Base-by-base conservation (phyloP, 2,113 vertebrate species). In the Aegotheles bennettii region DNA sequence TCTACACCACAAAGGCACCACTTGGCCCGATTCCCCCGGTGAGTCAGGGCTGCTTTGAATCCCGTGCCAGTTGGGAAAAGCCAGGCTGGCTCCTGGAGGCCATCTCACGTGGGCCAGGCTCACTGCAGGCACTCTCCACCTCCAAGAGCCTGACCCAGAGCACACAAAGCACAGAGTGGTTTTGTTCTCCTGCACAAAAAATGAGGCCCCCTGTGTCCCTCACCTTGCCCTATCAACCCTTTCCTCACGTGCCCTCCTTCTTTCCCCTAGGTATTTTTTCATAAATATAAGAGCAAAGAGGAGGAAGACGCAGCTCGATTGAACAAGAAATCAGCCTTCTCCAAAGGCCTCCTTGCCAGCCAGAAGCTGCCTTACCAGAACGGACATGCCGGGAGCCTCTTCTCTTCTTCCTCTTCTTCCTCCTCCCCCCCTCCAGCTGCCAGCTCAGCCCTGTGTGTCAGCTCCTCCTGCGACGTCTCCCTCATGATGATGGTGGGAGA, bases 231-330 rank as follows among this genome's bases (percentile, higher is more conserved):
- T 19, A 1, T 61, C 15, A 3, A 2, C 40, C 43, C 68, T 15
- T 53, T 40, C 67, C 79, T 92, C 75, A 82, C 7, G 0, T 29
- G 2, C 38, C 31, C 19, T 56, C 48, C 31, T 60, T 69, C 59
- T 56, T 23, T 8, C 67, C 82, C 54, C 4, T 73, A 99, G 99
- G 98, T 98, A 5, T 99, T 98, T 77, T 90, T 99, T 86, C 97
- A 98, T 65, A 98, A 96, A 56, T 98, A 96, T 36, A 98, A 97
- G 93, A 95, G 96, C 89, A 87, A 94, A 85, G 96, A 96, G 54
- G 90, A 96, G 69, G 87, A 97, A 78, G 95, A 87, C 0, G 13
- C 94, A 13, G 68, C 92, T 47, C 92, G 83, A 48, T 5, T 78
- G 78, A 95, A 97, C 50, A 96, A 94, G 86, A 97, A 97, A 53